These are phyloP conservation scores for Calameuta idolon DNA, from an alignment of 2,888 invertebrate genomes.

Conservation along the genomic window DNA sequence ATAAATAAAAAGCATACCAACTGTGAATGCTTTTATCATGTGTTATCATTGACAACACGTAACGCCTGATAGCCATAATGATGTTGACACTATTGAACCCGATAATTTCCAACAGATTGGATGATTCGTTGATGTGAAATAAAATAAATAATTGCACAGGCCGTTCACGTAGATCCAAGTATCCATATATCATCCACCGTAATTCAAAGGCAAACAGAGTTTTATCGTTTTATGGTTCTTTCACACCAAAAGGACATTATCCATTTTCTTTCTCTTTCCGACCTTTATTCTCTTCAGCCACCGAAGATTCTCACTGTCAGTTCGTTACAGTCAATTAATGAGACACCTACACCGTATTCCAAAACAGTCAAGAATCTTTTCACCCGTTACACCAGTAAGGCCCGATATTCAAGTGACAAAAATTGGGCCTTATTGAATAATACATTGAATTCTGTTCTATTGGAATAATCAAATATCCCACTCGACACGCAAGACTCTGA, in stretches of 20 bases:
- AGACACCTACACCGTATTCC: not conserved
- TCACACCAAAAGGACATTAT: slow-evolving; percentile 2
- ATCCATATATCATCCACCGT: slow-evolving; percentile 44
- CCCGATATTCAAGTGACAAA: not conserved
- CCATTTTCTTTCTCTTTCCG: not conserved
- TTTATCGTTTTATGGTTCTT: slow-evolving; percentile 51
- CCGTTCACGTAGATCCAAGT: slow-evolving; percentile 44
- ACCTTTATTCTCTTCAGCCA: not conserved
- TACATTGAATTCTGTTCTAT: not conserved
- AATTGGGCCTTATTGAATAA: not conserved
- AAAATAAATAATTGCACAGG: slow-evolving; percentile 18
- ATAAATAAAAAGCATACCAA: not conserved
- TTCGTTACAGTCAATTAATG: not conserved
- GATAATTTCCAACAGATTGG: not conserved
- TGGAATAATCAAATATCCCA: not conserved
- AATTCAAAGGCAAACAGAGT: slow-evolving; percentile 48
- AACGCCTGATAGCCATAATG: not conserved
- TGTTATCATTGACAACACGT: not conserved
- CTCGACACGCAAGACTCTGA: slow-evolving; percentile 45
- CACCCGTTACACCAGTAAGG: not conserved
- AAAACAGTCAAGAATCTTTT: not conserved
- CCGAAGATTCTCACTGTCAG: not conserved
- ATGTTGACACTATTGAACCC: not conserved
- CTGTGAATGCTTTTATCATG: not conserved
- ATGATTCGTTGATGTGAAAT: not conserved